Conservation (phyloP, 2,888 invertebrate species). For the Tetranychus piercei region DNA sequence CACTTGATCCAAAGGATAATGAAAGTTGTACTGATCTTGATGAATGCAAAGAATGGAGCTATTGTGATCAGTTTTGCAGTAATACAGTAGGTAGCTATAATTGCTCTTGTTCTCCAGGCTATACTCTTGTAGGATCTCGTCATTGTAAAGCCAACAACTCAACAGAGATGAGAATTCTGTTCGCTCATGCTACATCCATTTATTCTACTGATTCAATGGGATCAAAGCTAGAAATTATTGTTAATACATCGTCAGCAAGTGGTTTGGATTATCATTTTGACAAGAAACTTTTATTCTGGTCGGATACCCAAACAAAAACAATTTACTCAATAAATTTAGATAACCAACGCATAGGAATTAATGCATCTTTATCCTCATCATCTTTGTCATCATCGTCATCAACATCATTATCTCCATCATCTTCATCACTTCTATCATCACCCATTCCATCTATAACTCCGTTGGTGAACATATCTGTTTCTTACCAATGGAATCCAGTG, state of each 20-base stretch:
- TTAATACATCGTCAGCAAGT: constrained; percentile 64
- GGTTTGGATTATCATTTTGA: constrained; percentile 67
- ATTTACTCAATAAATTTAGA: constrained; percentile 23
- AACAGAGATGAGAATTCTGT: constrained; percentile 41
- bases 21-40: constrained; percentile 76
- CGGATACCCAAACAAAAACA: constrained; percentile 45
- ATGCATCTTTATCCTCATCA: background rate
- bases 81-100: constrained; percentile 63
- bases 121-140: constrained; percentile 42
- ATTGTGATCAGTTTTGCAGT: constrained; percentile 77
- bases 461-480: constrained; percentile 41
- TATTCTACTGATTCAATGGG: constrained; percentile 51
- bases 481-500: constrained; percentile 72
- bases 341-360: constrained; percentile 6
- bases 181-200: constrained; percentile 52
- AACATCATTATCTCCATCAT: background rate
- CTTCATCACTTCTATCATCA: constrained; percentile 34
- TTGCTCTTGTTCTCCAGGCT: constrained; percentile 65
- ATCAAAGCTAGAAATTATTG: constrained; percentile 39
- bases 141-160: constrained; percentile 32
- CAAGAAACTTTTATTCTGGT: constrained; percentile 63
- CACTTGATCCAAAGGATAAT: constrained; percentile 56
- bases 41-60: constrained; percentile 43
- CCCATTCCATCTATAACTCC: constrained; percentile 10
- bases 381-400: background rate